These are phyloP conservation scores for Lemur catta DNA, from an alignment of 2,797 vertebrate species.

Conservation along the genomic window DNA sequence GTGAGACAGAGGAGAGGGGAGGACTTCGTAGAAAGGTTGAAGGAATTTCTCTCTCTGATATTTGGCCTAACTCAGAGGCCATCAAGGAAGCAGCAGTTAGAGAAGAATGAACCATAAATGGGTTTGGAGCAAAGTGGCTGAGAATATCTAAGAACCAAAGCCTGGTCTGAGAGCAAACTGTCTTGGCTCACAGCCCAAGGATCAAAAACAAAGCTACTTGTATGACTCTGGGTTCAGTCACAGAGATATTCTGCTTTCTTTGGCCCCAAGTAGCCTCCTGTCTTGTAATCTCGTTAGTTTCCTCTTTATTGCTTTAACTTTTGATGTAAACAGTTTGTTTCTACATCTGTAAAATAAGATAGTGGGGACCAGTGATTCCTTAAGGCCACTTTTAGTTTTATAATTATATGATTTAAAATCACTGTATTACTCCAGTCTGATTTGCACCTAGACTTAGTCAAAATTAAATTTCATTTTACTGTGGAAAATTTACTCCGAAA, in stretches of 20 bases:
- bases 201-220: conserved; percentile 12
- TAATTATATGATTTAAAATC: background rate
- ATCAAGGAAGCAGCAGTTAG: background rate
- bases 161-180: conserved; percentile 35
- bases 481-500: background rate
- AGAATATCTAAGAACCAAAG: conserved; percentile 10
- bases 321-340: conserved; percentile 24
- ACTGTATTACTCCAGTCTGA: background rate
- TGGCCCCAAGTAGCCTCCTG: background rate
- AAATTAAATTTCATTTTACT: background rate
- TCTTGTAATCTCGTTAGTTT: conserved; percentile 21
- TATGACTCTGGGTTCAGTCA: background rate
- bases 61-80: background rate
- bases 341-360: conserved; percentile 24
- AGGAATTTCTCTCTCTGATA: background rate
- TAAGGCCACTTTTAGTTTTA: background rate
- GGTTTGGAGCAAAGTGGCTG: background rate
- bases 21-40: background rate
- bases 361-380: background rate
- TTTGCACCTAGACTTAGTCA: background rate
- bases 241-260: conserved; percentile 31
- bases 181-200: conserved; percentile 20
- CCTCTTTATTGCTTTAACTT: conserved; percentile 23
- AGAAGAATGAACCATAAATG: background rate
- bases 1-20: background rate